Evolutionary conservation across 2,888 invertebrate species (phyloP).

Genomic region (Saturnia japonica): DNA sequence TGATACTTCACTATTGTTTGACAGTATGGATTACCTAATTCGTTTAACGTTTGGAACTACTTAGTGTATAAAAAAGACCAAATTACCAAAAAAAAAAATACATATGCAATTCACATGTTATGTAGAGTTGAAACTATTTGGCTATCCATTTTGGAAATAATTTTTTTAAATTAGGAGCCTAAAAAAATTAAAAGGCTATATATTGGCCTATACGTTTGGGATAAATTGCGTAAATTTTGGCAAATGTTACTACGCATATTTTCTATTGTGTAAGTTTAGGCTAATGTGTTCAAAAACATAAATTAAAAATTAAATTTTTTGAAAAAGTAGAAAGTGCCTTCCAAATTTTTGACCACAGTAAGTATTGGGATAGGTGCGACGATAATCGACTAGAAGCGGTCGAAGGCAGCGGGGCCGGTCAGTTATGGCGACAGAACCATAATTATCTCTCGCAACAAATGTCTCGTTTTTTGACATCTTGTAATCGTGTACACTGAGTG

Average conservation of each 20-base stretch:
- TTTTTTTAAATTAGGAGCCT: slow-evolving; percentile 68
- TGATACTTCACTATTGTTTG: slow-evolving; percentile 80
- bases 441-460: slow-evolving; percentile 4
- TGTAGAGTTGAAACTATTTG: slow-evolving; percentile 77
- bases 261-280: slow-evolving; percentile 84
- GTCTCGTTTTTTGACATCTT: neutral
- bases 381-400: slow-evolving; percentile 60
- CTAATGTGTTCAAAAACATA: slow-evolving; percentile 88
- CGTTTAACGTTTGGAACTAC: slow-evolving; percentile 79
- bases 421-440: slow-evolving; percentile 24
- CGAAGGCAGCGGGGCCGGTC: slow-evolving; percentile 32
- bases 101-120: slow-evolving; percentile 72
- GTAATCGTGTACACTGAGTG: slow-evolving; percentile 29
- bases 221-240: slow-evolving; percentile 79
- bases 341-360: slow-evolving; percentile 84
- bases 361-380: slow-evolving; percentile 83
- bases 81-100: slow-evolving; percentile 68
- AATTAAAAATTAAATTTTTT: slow-evolving; percentile 78
- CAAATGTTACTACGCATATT: slow-evolving; percentile 82
- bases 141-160: slow-evolving; percentile 80
- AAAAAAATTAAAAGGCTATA: slow-evolving; percentile 60
- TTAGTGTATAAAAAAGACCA: slow-evolving; percentile 78
- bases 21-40: slow-evolving; percentile 74
- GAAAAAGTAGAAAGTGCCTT: slow-evolving; percentile 92
- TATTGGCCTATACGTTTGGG: slow-evolving; percentile 76